Conservation (phyloP, 2,888 invertebrate genomes). For the Drosophila meridionalis region DNA sequence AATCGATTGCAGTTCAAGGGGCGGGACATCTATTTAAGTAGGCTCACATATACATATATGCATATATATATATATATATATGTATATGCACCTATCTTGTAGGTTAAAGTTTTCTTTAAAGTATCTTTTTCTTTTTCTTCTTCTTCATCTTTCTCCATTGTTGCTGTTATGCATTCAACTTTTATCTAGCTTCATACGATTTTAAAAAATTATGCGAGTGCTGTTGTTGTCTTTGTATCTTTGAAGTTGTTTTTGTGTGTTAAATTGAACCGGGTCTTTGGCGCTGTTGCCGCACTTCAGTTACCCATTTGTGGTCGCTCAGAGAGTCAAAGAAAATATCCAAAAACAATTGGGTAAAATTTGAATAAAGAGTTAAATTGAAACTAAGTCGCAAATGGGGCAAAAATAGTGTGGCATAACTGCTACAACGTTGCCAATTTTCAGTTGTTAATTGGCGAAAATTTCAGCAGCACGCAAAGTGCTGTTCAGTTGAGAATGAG, state of each 20-base stretch:
- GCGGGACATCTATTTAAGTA: slow-evolving; percentile 14
- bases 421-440: slow-evolving; percentile 26
- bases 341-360: slow-evolving; percentile 1
- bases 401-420: background rate
- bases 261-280: slow-evolving; percentile 20
- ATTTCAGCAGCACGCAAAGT: background rate
- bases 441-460: background rate
- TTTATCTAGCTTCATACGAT: slow-evolving; percentile 10
- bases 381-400: background rate
- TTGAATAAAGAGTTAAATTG: background rate
- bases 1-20: slow-evolving; percentile 19
- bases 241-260: slow-evolving; percentile 7
- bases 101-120: slow-evolving; percentile 10
- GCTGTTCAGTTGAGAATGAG: background rate
- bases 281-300: slow-evolving; percentile 56
- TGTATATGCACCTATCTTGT: slow-evolving; percentile 23
- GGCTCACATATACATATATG: slow-evolving; percentile 3
- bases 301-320: slow-evolving; percentile 43
- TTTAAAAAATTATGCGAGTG: slow-evolving; percentile 60
- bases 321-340: background rate
- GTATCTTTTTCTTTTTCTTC: background rate
- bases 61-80: background rate
- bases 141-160: background rate
- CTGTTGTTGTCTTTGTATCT: slow-evolving; percentile 66
- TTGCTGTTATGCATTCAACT: slow-evolving; percentile 23